Percentiles rank a stretch among this genome's conserved stretches.
These are phyloP conservation scores for Philonicus albiceps DNA, from an alignment of 2,888 invertebrate genomes.

Conservation along the genomic window DNA sequence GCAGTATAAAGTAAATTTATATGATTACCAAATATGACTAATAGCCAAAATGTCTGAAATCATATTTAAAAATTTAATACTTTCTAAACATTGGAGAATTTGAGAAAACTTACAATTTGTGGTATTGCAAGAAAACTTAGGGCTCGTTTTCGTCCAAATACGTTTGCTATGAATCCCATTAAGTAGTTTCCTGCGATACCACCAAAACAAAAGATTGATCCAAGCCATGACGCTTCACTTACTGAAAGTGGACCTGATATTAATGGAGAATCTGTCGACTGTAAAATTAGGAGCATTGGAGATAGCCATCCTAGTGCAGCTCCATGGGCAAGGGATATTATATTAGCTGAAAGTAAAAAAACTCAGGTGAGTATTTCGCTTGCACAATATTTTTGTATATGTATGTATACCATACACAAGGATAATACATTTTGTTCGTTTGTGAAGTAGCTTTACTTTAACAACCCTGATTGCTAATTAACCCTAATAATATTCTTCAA, in stretches of 20 bases:
- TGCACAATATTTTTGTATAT: not conserved
- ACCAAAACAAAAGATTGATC: slow-evolving; percentile 47
- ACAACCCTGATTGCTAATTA: no score
- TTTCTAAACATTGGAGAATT: not conserved
- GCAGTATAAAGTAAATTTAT: slow-evolving; percentile 46
- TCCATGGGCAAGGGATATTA: slow-evolving; percentile 49
- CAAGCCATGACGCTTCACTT: slow-evolving; percentile 49
- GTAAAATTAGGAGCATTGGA: slow-evolving; percentile 46
- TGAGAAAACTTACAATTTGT: slow-evolving; percentile 46
- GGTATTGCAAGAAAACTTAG: slow-evolving; percentile 46
- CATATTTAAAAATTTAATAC: not conserved
- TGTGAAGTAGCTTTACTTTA: no score
- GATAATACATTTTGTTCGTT: not conserved
- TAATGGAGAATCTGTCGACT: slow-evolving; percentile 46
- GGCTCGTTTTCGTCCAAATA: slow-evolving; percentile 47
- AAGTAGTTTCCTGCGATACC: slow-evolving; percentile 46
- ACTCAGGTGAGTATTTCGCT: not conserved
- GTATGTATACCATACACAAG: not conserved
- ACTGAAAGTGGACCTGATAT: slow-evolving; percentile 40
- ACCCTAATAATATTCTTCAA: no score
- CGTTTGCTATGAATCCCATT: slow-evolving; percentile 46
- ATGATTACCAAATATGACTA: slow-evolving; percentile 42
- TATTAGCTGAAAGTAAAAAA: slow-evolving; percentile 46
- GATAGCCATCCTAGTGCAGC: slow-evolving; percentile 49
- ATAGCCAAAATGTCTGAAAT: slow-evolving; percentile 48